Conservation (phyloP, 2,797 vertebrate genomes). For the Apogon hyalosoma region DNA sequence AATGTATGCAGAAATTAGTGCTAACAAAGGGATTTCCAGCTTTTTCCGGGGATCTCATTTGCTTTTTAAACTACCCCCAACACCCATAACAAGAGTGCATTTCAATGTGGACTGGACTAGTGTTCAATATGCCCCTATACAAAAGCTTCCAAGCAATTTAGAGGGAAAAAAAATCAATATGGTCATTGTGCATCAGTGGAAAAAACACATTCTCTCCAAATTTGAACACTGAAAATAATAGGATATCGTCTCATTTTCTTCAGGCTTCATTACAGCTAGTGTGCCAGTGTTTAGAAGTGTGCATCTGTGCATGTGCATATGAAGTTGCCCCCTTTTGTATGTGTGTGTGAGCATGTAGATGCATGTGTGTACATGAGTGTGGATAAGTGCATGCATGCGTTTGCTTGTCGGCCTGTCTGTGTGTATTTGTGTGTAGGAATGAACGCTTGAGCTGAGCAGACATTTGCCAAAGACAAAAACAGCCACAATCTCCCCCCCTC, state of each 20-base stretch:
- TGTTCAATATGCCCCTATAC: constrained; percentile 58
- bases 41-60: constrained; percentile 11
- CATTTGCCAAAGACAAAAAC: constrained; percentile 77
- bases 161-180: constrained; percentile 63
- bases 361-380: constrained; percentile 29
- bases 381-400: constrained; percentile 22
- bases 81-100: constrained; percentile 46
- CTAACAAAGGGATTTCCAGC: constrained; percentile 46
- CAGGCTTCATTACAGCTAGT: constrained; percentile 70
- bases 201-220: constrained; percentile 63
- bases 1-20: constrained; percentile 52
- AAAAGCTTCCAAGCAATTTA: constrained; percentile 72
- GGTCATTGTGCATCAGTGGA: constrained; percentile 66
- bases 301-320: constrained; percentile 12
- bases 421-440: constrained; percentile 71
- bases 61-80: constrained; percentile 62
- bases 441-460: constrained; percentile 65
- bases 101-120: constrained; percentile 59
- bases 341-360: constrained; percentile 27
- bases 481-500: constrained; percentile 41
- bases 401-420: constrained; percentile 29
- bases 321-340: constrained; percentile 40
- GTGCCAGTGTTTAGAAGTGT: constrained; percentile 49
- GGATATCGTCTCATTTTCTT: constrained; percentile 64
- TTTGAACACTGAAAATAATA: constrained; percentile 69